Base-by-base conservation (phyloP, 1,140 invertebrate genomes). In the Hycleus phaleratus region DNA sequence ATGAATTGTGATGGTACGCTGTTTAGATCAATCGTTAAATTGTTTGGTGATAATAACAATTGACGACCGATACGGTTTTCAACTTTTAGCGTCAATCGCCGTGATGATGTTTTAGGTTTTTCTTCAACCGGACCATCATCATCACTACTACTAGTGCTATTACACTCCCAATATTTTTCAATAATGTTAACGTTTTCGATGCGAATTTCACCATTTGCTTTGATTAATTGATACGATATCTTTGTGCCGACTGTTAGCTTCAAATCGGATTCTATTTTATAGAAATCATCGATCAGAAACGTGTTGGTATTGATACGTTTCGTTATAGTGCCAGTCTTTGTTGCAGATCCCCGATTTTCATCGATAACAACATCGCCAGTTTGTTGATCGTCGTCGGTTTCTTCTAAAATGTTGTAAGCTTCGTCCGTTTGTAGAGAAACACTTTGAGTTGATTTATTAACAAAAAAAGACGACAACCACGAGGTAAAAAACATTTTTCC, bases 1-100 rank as follows among this genome's bases (percentile, higher is more conserved):
- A 79, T 61, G 63, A 81, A 80, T 42, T 77, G 68, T 39, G 74
- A 68, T 39, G 68, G 48, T 6, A 69, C 55, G 47, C 58, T 56
- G 55, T 74, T 66, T 26, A 74, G 61, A 64, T 74, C 57, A 3
- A 73, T 46, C 44, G 32, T 58, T 6, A 72, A 59, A 49, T 73
- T 50, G 9, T 54, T 61, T 1, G 65, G 64, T 18, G 53, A 48
- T 32, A 71, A 44, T 58, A 47, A 50, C 5, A 74, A 24, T 26
- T 55, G 50, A 50, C 70, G 52, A 38, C 54, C 61, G n/a, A 60
- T 49, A 24, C 68, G 50, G 44, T 57, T 63, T 40, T 58, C 55
- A 1, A 74, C 67, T 64, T 72, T 63, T 38, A 58, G 63, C n/a
- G 68, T 58, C 10, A 73, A 45, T 26, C 61, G 64, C 45, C 70